A percentile compares a stretch with the other conserved stretches of the same genome.
Evolutionary conservation across 2,113 vertebrate species (phyloP).

Genomic region (Budorcas taxicolor): DNA sequence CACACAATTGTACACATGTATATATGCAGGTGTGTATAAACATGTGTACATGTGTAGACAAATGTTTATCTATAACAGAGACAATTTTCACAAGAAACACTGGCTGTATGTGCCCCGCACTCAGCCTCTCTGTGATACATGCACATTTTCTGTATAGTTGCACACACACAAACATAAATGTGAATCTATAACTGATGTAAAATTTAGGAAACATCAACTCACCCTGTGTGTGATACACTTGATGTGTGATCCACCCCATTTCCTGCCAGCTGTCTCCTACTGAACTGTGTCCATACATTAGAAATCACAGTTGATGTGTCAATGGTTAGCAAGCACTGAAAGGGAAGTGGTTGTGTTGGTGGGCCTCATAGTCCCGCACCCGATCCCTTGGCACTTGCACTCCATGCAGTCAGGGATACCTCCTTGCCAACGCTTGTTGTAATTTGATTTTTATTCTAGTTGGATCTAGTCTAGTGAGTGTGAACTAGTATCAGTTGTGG

Average conservation of each 20-base stretch:
- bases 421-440: background rate
- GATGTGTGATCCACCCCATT: background rate
- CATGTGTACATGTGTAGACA: too few relatives aligned
- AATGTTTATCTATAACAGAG: background rate
- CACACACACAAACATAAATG: too few relatives aligned
- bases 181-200: background rate
- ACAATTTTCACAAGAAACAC: background rate
- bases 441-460: background rate
- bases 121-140: too few relatives aligned
- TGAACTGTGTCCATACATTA: background rate
- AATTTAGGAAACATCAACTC: background rate
- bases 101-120: fast-evolving
- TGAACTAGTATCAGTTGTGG: background rate
- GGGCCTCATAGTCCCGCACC: fast-evolving
- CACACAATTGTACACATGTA: fast-evolving
- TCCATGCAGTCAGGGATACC: too few relatives aligned
- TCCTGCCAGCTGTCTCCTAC: background rate
- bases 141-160: background rate
- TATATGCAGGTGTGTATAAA: fast-evolving
- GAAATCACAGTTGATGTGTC: background rate
- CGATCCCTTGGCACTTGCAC: background rate
- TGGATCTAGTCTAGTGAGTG: background rate
- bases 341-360: background rate
- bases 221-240: background rate
- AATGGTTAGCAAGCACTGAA: background rate